phyloP scores from a whole-genome alignment of 2,888 invertebrate genomes.

The Gastracanthus pulcherrimus region DNA sequence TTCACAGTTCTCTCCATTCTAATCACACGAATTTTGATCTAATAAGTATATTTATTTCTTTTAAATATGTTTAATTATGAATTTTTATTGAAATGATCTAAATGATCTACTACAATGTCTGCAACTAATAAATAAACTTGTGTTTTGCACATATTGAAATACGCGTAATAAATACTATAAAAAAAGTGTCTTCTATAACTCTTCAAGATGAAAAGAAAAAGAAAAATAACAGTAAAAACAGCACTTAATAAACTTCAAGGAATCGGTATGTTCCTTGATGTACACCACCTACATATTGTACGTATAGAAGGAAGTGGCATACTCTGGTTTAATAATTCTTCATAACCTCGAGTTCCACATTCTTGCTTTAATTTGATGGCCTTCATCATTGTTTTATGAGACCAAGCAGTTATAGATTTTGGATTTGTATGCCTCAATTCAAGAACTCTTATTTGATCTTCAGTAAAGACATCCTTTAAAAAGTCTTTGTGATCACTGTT shows the following conservation, averaged over 20 bases:
- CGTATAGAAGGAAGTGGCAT: conserved; percentile 47
- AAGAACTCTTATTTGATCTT: conserved; percentile 51
- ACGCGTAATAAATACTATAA: neutral
- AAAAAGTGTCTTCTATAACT: neutral
- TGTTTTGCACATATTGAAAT: neutral
- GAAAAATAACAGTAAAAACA: neutral
- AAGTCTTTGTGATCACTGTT: conserved; percentile 28
- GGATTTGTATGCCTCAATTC: conserved; percentile 46
- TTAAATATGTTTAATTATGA: conserved; percentile 9
- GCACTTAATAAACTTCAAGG: conserved; percentile 32
- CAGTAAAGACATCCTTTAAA: conserved; percentile 44
- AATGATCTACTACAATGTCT: neutral
- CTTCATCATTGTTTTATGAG: conserved; percentile 53
- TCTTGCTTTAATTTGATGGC: conserved; percentile 49
- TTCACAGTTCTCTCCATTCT: too few relatives aligned
- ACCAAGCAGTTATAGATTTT: conserved; percentile 51
- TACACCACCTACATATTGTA: conserved; percentile 52
- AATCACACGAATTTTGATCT: too few relatives aligned
- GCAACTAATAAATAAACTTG: neutral
- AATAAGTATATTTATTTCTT: neutral
- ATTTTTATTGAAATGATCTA: neutral
- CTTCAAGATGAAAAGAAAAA: neutral
- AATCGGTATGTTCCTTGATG: conserved; percentile 38
- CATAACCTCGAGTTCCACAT: conserved; percentile 51
- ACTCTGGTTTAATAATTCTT: conserved; percentile 51